phyloP scores from a whole-genome alignment of 2,113 vertebrate species.

The Syngnathus floridae region DNA sequence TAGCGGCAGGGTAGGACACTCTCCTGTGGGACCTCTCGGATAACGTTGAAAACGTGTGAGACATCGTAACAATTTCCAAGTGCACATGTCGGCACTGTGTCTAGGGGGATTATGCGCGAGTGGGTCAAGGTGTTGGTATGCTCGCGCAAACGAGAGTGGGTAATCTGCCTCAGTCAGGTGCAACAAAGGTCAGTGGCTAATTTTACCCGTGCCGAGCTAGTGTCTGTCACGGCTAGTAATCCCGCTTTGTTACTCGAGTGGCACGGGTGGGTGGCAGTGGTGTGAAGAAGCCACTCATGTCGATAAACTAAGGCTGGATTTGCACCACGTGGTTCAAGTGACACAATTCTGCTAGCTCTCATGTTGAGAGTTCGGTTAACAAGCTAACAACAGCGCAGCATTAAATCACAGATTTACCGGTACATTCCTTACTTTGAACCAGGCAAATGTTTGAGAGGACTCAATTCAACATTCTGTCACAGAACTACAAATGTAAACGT shows the following conservation, averaged over 20 bases:
- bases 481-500: background rate
- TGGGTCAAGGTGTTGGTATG: conserved; percentile 4
- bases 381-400: background rate
- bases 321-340: background rate
- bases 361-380: background rate
- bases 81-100: conserved; percentile 10
- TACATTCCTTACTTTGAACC: background rate
- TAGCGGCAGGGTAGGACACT: conserved; percentile 15
- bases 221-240: background rate
- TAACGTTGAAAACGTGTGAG: conserved; percentile 30
- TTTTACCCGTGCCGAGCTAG: background rate
- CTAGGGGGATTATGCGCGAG: background rate
- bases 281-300: conserved; percentile 4
- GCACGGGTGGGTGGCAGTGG: background rate
- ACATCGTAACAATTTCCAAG: background rate
- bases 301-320: background rate
- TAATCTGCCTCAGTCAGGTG: conserved; percentile 1
- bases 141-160: background rate
- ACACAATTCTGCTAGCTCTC: background rate
- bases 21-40: conserved; percentile 33
- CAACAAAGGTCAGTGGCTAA: conserved; percentile 6
- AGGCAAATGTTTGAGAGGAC: background rate
- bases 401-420: background rate
- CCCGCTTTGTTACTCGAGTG: background rate
- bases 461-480: background rate